phyloP scores from a whole-genome alignment of 2,888 invertebrate species.

The Vesta saturnalis region DNA sequence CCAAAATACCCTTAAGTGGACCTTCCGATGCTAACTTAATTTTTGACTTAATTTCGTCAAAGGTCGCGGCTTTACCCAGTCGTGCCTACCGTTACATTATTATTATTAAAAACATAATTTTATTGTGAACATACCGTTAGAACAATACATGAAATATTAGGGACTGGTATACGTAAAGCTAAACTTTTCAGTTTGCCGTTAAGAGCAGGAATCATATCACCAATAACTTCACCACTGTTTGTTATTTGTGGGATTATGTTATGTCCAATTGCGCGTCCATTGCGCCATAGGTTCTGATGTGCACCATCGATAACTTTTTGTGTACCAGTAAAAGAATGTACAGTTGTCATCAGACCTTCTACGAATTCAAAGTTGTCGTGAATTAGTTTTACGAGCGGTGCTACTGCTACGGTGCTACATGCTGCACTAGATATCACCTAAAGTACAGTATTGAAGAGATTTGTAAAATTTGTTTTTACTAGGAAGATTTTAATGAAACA shows the following conservation, averaged over 20 bases:
- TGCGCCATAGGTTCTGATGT: constrained; percentile 68
- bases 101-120: constrained; percentile 52
- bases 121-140: constrained; percentile 65
- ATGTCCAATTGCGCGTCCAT: constrained; percentile 75
- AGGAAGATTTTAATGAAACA: too few relatives aligned
- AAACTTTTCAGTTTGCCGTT: constrained; percentile 81
- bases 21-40: constrained; percentile 69
- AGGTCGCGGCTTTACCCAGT: constrained; percentile 67
- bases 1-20: constrained; percentile 70
- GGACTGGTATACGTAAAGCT: constrained; percentile 83
- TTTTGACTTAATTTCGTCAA: constrained; percentile 71
- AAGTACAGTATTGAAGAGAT: not conserved
- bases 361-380: constrained; percentile 76
- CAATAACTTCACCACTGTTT: constrained; percentile 84
- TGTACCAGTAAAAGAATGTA: constrained; percentile 81
- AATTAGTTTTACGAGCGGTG: constrained; percentile 81
- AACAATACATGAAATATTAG: constrained; percentile 85
- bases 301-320: constrained; percentile 80
- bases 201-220: constrained; percentile 81
- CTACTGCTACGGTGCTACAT: constrained; percentile 86
- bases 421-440: constrained; percentile 78
- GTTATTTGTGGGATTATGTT: constrained; percentile 82
- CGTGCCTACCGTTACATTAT: constrained; percentile 23
- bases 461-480: not conserved
- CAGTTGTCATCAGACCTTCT: constrained; percentile 82